Base-by-base conservation (phyloP, 2,113 vertebrate genomes). In the Solenodon paradoxus region DNA sequence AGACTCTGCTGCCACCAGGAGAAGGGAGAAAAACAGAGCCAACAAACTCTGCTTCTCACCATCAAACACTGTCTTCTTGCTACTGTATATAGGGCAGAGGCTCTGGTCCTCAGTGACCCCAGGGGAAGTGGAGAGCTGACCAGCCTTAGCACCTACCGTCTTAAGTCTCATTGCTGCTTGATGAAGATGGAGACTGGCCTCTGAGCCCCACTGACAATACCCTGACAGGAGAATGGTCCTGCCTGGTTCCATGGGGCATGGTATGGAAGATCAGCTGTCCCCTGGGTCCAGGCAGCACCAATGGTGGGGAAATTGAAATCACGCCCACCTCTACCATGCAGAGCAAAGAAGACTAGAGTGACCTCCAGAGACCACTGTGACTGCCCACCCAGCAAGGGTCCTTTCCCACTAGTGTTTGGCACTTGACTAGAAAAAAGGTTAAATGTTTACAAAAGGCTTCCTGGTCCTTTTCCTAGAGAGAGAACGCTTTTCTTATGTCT, bases 271-370 rank as follows among this genome's bases (percentile, higher is more conserved):
- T 47, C 26, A 72, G 64, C 4, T 10, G 24, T 32, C 53, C 55
- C 5, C 35, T 59, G 32, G 30, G 40, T 40, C 55, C 64, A 47
- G 6, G 15, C 10, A 57, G 12, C 57, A 74, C 20, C 57, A 35
- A 16, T 0, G 0, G 40, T 0, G 1, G 24, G 30, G 51, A 30
- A 51, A 40, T 6, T 12, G 4, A 55, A 66, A 49, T 75, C 45
- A 40, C 11, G 66, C 10, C 68, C 75, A n/a, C 57, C 30, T 82
- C 49, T 16, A 1, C 68, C n/a, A 20, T 0, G 11, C 35, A 7
- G 13, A 30, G 12, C 40, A 75, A 9, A 45, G 15, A 57, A 64
- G 47, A n/a, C 30, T 35, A 35, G 28, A 16, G 51, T 66, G n/a
- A n/a, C 59, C 57, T 1, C 2, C 66, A 66, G n/a, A 66, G 57